A percentile compares a stretch with the other conserved stretches of the same genome.
Conservation (phyloP, 2,113 vertebrate species). For the Plotosus lineatus region DNA sequence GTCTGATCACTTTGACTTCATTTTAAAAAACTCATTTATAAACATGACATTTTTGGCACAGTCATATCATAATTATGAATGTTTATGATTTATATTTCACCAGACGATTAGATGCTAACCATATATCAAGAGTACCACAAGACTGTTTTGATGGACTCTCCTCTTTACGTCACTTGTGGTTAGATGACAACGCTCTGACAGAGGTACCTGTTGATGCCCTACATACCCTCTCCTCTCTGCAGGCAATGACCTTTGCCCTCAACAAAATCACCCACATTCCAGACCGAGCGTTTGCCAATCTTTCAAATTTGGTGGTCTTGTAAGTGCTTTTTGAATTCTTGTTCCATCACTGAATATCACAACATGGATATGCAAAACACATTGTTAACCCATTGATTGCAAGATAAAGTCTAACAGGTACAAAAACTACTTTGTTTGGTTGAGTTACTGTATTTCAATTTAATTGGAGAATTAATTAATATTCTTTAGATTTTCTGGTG, state of each 20-base stretch:
- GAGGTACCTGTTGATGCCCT: slow-evolving; percentile 83
- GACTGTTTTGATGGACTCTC: slow-evolving; percentile 82
- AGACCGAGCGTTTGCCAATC: slow-evolving; percentile 82
- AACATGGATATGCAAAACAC: not conserved
- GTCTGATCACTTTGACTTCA: not conserved
- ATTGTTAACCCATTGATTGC: not conserved
- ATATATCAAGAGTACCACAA: slow-evolving; percentile 80
- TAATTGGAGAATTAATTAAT: not conserved
- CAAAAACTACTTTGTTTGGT: not conserved
- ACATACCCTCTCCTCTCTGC: slow-evolving; percentile 77
- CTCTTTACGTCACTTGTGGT: slow-evolving; percentile 86
- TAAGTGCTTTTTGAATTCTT: slow-evolving; percentile 65
- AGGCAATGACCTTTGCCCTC: slow-evolving; percentile 90
- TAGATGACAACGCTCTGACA: slow-evolving; percentile 85
- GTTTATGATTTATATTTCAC: not conserved
- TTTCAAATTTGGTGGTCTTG: slow-evolving; percentile 88
- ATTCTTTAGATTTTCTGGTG: not conserved
- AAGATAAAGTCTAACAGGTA: not conserved
- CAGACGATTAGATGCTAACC: slow-evolving; percentile 89
- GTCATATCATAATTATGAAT: slow-evolving; percentile 8
- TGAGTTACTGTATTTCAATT: not conserved
- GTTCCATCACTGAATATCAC: not conserved
- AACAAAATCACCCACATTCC: slow-evolving; percentile 83
- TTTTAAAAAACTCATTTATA: not conserved
- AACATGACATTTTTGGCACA: not conserved